Evolutionary conservation across 2,888 invertebrate genomes (phyloP).

Genomic region (Chalcis sispes): DNA sequence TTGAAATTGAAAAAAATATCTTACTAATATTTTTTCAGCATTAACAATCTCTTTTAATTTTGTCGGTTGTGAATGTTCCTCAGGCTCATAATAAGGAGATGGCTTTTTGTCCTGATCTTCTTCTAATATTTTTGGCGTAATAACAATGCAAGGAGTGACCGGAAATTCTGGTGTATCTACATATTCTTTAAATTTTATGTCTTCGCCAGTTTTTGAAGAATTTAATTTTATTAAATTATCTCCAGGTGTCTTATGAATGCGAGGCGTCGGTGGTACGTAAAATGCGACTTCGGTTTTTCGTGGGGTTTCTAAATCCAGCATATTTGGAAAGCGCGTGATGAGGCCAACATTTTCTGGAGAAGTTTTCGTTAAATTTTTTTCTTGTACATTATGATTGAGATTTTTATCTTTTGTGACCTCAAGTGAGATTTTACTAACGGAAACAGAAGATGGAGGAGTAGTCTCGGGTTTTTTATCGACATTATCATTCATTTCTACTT

Average conservation of each 20-base stretch:
- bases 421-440: not conserved
- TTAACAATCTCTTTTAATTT: conserved; percentile 26
- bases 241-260: conserved; percentile 66
- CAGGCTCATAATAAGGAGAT: conserved; percentile 57
- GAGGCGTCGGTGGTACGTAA: conserved; percentile 71
- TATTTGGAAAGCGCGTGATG: conserved; percentile 57
- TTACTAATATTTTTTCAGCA: conserved; percentile 29
- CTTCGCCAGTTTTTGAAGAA: conserved; percentile 57
- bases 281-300: conserved; percentile 64
- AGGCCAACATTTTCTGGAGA: not conserved
- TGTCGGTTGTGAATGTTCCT: conserved; percentile 8
- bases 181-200: conserved; percentile 65
- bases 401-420: not conserved
- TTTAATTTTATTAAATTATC: conserved; percentile 63
- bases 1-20: not conserved
- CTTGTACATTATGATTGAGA: not conserved
- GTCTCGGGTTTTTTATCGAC: not conserved
- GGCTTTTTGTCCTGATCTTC: conserved; percentile 53
- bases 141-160: conserved; percentile 69
- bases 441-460: not conserved
- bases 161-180: conserved; percentile 72
- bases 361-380: not conserved
- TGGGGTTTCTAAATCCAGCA: conserved; percentile 69
- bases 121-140: conserved; percentile 67
- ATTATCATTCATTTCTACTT: not conserved